Evolutionary conservation across 2,113 vertebrate species (phyloP).

Genomic region (Orientallactaga bullata): DNA sequence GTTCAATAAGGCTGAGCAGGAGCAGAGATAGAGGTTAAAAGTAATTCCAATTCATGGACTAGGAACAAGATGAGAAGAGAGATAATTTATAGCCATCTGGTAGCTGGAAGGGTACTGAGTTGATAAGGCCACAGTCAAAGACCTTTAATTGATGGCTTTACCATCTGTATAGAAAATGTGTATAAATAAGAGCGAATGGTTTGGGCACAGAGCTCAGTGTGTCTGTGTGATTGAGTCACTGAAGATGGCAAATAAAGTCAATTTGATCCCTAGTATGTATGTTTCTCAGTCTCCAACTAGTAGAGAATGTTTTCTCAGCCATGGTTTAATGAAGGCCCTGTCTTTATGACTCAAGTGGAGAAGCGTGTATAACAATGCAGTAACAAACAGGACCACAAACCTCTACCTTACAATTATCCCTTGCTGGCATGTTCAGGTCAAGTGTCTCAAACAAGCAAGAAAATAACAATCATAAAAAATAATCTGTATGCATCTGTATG

Average conservation of each 20-base stretch:
- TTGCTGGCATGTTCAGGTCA: constrained; percentile 47
- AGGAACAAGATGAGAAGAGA: constrained; percentile 54
- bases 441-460: constrained; percentile 65
- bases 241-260: constrained; percentile 35
- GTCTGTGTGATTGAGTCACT: constrained; percentile 54
- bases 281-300: constrained; percentile 41
- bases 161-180: constrained; percentile 64
- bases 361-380: constrained; percentile 63
- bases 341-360: constrained; percentile 71
- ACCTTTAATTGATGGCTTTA: constrained; percentile 68
- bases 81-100: constrained; percentile 72
- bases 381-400: constrained; percentile 50
- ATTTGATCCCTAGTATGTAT: constrained; percentile 56
- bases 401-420: constrained; percentile 73
- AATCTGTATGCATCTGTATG: constrained; percentile 35
- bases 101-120: constrained; percentile 68
- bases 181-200: constrained; percentile 67
- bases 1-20: constrained; percentile 65
- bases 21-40: constrained; percentile 67
- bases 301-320: constrained; percentile 68
- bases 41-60: constrained; percentile 68
- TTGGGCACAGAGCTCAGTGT: constrained; percentile 52
- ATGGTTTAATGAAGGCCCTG: constrained; percentile 71
- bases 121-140: constrained; percentile 69
- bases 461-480: constrained; percentile 63